These are phyloP conservation scores for Aradophagus sp. DNA, from an alignment of 1,140 invertebrate genomes.

Conservation along the genomic window DNA sequence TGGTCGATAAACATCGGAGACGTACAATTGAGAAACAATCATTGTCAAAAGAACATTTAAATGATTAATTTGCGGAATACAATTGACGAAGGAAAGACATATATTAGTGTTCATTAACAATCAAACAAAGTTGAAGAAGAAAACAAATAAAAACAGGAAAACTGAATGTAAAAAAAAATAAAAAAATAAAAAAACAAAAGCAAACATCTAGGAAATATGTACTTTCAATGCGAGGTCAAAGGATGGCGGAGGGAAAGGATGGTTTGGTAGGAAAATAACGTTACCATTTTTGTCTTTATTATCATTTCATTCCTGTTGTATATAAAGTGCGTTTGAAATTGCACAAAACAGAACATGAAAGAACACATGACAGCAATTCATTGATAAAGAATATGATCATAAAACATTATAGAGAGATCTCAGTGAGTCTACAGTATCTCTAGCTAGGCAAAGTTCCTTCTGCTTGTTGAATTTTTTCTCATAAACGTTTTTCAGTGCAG, in stretches of 20 bases:
- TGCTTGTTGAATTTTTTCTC: constrained; percentile 63
- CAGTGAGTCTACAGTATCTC: constrained; percentile 58
- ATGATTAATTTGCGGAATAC: too few relatives aligned
- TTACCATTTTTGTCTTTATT: constrained; percentile 24
- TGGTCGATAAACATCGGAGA: too few relatives aligned
- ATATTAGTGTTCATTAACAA: too few relatives aligned
- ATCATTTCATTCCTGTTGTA: not conserved
- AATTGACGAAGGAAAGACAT: too few relatives aligned
- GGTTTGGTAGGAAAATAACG: constrained; percentile 21
- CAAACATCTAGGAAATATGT: constrained; percentile 6
- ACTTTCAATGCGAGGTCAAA: constrained; percentile 55
- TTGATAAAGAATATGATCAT: constrained; percentile 75
- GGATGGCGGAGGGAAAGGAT: constrained; percentile 69
- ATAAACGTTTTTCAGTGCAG: constrained; percentile 60
- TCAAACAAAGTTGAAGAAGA: too few relatives aligned
- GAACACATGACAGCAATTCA: constrained; percentile 55
- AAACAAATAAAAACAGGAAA: too few relatives aligned
- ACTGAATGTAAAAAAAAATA: constrained; percentile 2
- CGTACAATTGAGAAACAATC: too few relatives aligned
- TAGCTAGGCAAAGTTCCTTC: constrained; percentile 64
- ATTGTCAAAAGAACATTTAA: too few relatives aligned
- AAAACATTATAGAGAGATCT: constrained; percentile 63
- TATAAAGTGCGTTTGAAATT: constrained; percentile 24
- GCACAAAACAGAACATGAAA: constrained; percentile 4
- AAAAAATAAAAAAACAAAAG: constrained; percentile 10